Percentiles rank a stretch among this genome's conserved stretches.
These are phyloP conservation scores for Eucriotettix oculatus DNA, from an alignment of 2,888 invertebrate species.

Conservation along the genomic window DNA sequence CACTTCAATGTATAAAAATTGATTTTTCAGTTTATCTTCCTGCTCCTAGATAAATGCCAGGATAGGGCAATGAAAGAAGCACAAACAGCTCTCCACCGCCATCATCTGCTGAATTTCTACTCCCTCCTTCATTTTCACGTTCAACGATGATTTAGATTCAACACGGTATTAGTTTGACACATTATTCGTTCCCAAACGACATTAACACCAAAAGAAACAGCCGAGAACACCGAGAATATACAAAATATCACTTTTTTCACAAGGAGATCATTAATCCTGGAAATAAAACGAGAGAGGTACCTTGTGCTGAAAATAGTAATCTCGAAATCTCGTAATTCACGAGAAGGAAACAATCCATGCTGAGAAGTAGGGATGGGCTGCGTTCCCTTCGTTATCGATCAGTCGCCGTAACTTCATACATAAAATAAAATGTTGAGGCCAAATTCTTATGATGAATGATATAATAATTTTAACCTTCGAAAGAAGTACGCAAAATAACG, in stretches of 20 bases:
- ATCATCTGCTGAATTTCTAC: constrained; percentile 14
- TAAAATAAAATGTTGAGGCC: too few species aligned
- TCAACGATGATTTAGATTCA: constrained; percentile 6
- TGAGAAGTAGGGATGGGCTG: not conserved
- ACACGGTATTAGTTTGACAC: constrained; percentile 8
- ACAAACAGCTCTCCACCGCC: constrained; percentile 15
- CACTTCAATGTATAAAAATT: not conserved
- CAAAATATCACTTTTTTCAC: constrained; percentile 4
- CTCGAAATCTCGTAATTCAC: constrained; percentile 18
- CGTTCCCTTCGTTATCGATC: not conserved
- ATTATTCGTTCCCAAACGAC: constrained; percentile 3
- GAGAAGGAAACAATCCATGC: constrained; percentile 15
- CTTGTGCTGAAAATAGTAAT: constrained; percentile 20
- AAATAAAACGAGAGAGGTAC: constrained; percentile 14
- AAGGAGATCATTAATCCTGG: constrained; percentile 4
- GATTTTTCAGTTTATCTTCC: constrained; percentile 1
- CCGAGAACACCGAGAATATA: not conserved
- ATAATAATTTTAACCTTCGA: too few species aligned
- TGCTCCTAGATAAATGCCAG: constrained; percentile 13
- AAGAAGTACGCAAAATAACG: too few species aligned
- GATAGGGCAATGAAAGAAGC: constrained; percentile 13
- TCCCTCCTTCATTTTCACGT: constrained; percentile 13
- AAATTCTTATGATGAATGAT: too few species aligned
- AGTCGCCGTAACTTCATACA: not conserved
- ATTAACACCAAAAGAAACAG: constrained; percentile 2